These are phyloP conservation scores for Pheosia tremula DNA, from an alignment of 2,888 invertebrate genomes.

Conservation along the genomic window DNA sequence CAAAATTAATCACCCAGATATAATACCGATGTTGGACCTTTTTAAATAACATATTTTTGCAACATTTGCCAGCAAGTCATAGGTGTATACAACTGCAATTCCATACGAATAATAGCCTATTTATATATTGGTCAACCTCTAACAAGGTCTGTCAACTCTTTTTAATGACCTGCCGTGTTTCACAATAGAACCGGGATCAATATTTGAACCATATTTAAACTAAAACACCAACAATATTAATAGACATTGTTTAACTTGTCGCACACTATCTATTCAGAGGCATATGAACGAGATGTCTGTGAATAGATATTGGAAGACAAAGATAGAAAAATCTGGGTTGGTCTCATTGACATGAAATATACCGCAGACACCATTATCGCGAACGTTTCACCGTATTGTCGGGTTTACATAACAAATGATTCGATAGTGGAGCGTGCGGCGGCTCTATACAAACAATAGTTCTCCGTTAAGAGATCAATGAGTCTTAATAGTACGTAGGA, in stretches of 20 bases:
- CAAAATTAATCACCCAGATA: not conserved
- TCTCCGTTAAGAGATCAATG: conserved; percentile 59
- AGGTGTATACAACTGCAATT: not conserved
- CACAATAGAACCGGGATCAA: conserved; percentile 30
- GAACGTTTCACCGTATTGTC: conserved; percentile 60
- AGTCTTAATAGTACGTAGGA: conserved; percentile 24
- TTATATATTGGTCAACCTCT: not conserved
- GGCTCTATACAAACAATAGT: conserved; percentile 48
- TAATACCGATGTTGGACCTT: not conserved
- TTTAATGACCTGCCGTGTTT: conserved; percentile 16
- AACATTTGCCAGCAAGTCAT: not conserved
- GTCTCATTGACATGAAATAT: conserved; percentile 41
- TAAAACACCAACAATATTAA: conserved; percentile 31
- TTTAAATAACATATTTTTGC: not conserved
- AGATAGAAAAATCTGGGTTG: conserved; percentile 43
- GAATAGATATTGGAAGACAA: conserved; percentile 39
- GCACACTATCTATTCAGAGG: conserved; percentile 26
- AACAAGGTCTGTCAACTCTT: conserved; percentile 10
- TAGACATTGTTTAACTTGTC: conserved; percentile 26
- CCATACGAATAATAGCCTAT: not conserved
- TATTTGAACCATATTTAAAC: conserved; percentile 30
- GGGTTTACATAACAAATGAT: conserved; percentile 71
- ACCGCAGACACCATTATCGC: conserved; percentile 55
- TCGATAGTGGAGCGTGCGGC: conserved; percentile 55
- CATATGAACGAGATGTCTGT: conserved; percentile 26